These are phyloP conservation scores for Bagarius yarrelli DNA, from an alignment of 2,113 vertebrate species.

Conservation along the genomic window DNA sequence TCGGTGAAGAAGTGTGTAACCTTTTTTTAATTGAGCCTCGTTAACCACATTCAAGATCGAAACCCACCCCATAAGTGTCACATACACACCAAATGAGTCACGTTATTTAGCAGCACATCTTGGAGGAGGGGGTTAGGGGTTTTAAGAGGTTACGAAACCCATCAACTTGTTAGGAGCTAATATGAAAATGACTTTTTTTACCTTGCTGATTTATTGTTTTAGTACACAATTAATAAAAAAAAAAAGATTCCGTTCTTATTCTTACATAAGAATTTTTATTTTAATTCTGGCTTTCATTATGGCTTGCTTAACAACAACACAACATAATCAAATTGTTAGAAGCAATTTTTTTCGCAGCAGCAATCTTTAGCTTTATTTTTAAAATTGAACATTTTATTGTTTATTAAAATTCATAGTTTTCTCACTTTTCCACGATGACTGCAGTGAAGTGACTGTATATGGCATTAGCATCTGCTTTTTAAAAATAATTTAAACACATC, in stretches of 20 bases:
- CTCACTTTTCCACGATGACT: no score
- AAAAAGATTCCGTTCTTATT: background rate
- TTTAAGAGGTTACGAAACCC: background rate
- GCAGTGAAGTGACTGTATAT: no score
- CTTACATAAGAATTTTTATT: background rate
- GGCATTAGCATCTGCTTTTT: no score
- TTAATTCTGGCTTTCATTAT: no score
- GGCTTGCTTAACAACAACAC: no score
- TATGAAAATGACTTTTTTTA: constrained; percentile 3
- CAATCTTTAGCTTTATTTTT: no score
- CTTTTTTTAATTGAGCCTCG: background rate
- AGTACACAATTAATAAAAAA: background rate
- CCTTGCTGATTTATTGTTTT: background rate
- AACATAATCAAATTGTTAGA: no score
- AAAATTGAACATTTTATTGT: no score
- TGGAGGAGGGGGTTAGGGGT: background rate
- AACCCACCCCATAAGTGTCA: background rate
- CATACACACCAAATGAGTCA: constrained; percentile 17
- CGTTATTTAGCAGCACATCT: constrained; percentile 13
- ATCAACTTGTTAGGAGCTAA: background rate
- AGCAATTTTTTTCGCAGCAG: no score
- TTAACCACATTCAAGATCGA: constrained; percentile 12
- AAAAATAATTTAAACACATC: no score
- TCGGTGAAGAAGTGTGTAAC: background rate
- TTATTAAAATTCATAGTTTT: no score